Evolutionary conservation across 2,888 invertebrate species (phyloP).

Genomic region (Hydriomena furcata): DNA sequence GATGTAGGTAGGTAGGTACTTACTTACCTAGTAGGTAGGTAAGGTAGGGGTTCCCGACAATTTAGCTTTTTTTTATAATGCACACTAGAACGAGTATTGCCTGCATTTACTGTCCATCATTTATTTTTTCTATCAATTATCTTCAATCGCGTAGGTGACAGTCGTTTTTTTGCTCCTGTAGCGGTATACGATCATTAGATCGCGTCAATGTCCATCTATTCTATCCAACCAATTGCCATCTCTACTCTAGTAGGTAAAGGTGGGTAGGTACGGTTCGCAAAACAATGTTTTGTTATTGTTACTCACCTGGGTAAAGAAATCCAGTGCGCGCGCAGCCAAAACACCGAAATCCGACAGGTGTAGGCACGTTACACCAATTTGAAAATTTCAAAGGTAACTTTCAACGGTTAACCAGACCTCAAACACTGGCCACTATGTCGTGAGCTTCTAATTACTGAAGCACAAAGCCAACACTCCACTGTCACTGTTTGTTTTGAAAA

Average conservation of each 20-base stretch:
- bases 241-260: too few relatives aligned
- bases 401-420: conserved; percentile 41
- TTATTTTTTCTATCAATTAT: too few relatives aligned
- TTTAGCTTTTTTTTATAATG: too few relatives aligned
- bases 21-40: conserved; percentile 7
- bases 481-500: conserved; percentile 78
- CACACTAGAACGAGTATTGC: too few relatives aligned
- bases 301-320: conserved; percentile 74
- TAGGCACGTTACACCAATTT: conserved; percentile 67
- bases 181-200: too few relatives aligned
- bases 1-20: conserved; percentile 8
- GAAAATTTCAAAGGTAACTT: conserved; percentile 57
- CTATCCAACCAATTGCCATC: too few relatives aligned
- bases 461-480: conserved; percentile 61
- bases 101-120: too few relatives aligned
- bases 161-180: too few relatives aligned
- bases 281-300: conserved; percentile 16
- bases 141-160: too few relatives aligned
- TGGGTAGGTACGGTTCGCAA: conserved; percentile 5
- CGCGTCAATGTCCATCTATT: too few relatives aligned
- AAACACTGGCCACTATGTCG: conserved; percentile 39
- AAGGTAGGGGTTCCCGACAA: too few relatives aligned
- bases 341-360: conserved; percentile 80
- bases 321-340: conserved; percentile 79
- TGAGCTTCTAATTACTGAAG: conserved; percentile 61